Evolutionary conservation across 2,888 invertebrate genomes (phyloP), one percentile per base, ranked within the genome.

Genomic region (Dasysyrphus albostriatus): DNA sequence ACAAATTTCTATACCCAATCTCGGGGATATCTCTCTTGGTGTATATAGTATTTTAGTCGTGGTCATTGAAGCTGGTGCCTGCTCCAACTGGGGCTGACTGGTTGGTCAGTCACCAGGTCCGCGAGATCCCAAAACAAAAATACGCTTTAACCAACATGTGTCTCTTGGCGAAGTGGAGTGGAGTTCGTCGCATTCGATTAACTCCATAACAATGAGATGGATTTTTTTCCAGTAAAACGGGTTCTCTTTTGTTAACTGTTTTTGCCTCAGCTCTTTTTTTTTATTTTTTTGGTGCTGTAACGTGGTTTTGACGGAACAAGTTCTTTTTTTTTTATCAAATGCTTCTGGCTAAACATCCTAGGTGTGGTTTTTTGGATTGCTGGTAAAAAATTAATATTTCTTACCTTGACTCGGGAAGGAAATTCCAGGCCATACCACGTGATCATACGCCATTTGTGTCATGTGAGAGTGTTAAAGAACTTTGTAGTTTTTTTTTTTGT

Each of bases 191-290:
- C 83, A 87, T 87, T 87, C 87, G 87, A 87, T 87, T 87, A 87
- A 83, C 87, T 87, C 87, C 59, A 87, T 67, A 87, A 87, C 87
- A 87, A 87, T 87, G 87, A 87, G 87, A 83, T 87, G 83, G 79
- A 83, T 87, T 24, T 87, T 87, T 87, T 87, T 83, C 83, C 83
- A 83, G 87, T 87, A 87, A 87, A 87, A 87, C 87, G 79, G 78
- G 87, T 87, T 87, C 42, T 77, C 63, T 73, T 76, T 76, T 87
- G 78, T 84, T 80, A 87, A 87, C 82, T 82, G 85, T 82, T 87
- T 87, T 85, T 69, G 76, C 63, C 42, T 63, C 63, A 85, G 81
- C 73, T 85, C 79, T 51, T 65, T 29, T 49, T 65, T 79, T 75
- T 76, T 84, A 4, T 72, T 81, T 77, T 85, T 85, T 87, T 87